Base-by-base conservation (phyloP, 2,113 vertebrate genomes). In the Sander vitreus region DNA sequence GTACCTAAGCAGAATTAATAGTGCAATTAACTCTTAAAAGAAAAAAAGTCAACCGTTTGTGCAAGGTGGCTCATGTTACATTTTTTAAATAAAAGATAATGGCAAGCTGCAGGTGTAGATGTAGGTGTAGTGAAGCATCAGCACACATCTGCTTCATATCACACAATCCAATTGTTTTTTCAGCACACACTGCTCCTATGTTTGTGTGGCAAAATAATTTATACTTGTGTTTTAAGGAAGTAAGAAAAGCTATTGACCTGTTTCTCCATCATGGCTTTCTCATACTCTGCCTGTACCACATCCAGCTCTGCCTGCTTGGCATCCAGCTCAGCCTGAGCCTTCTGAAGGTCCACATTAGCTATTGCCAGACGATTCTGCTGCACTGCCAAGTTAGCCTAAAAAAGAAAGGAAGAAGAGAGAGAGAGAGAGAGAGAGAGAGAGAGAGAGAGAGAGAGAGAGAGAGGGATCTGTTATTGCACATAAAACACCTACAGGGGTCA, bases 261-360 rank as follows among this genome's bases (percentile, higher is more conserved):
- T 84, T 94, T 93, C 76, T 93, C 89, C 81, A 84, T 86, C 91
- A 94, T 92, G 64, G 91, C 92, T 59, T 92, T 92, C 64, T 93
- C 92, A 59, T 94, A 93, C 19, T 91, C 89, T 0, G 30, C 86
- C 77, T 90, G 89, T 0, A 92, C 93, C 67, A 90, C 85, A 84
- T 94, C 92, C 80, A 94, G 88, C 81, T 94, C 93, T 11, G 92
- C 86, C 58, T 94, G 92, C 68, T 93, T 94, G 55, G 89, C 93
- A 15, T 93, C 91, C 76, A 93, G 88, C 68, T 93, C 91, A 36
- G 89, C 85, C 81, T 90, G 91, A 78, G 93, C 93, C 71, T 82
- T 91, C 80, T 93, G 84, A 45, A 93, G 92, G 59, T 94, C 90
- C 0, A 55, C 60, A 63, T 92, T 92, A 47, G 92, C 93, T 39